Conservation (phyloP, 2,888 invertebrate species). For the Phorcus lineatus region DNA sequence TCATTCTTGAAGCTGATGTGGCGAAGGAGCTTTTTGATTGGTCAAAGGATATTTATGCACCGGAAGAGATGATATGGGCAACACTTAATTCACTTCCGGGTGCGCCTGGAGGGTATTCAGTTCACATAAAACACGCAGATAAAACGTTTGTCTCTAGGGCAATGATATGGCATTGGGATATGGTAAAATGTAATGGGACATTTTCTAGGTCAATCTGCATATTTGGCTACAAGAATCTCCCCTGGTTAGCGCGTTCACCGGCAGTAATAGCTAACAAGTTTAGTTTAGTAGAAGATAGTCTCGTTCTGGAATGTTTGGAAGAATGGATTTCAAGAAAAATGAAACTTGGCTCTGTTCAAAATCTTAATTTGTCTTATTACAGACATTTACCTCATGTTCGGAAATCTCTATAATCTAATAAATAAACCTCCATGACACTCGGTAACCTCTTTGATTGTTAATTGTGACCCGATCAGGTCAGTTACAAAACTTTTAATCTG, state of each 20-base stretch:
- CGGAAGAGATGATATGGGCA: slow-evolving; percentile 41
- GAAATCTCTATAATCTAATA: too few species aligned
- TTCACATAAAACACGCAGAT: neutral
- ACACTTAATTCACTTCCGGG: slow-evolving; percentile 18
- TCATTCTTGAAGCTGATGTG: slow-evolving; percentile 15
- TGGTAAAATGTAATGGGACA: neutral
- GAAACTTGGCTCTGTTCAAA: neutral
- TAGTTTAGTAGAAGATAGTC: slow-evolving; percentile 40
- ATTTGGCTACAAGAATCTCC: slow-evolving; percentile 50
- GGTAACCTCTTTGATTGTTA: too few species aligned
- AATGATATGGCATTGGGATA: slow-evolving; percentile 9
- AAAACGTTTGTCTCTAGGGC: slow-evolving; percentile 7
- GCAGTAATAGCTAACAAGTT: slow-evolving; percentile 56
- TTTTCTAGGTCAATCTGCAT: slow-evolving; percentile 42
- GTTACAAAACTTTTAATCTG: too few species aligned
- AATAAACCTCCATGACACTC: too few species aligned
- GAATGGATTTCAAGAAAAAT: neutral
- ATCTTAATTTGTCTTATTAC: slow-evolving; percentile 9
- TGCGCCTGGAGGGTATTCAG: slow-evolving; percentile 1
- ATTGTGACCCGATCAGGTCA: too few species aligned
- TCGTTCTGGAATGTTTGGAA: slow-evolving; percentile 43
- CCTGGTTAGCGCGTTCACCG: slow-evolving; percentile 30
- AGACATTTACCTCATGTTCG: neutral
- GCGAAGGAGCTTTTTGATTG: slow-evolving; percentile 31
- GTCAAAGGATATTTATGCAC: slow-evolving; percentile 31